Evolutionary conservation across 2,797 vertebrate species (phyloP), one percentile per base, ranked within the genome.

Genomic region (Catamblyrhynchus diadema): DNA sequence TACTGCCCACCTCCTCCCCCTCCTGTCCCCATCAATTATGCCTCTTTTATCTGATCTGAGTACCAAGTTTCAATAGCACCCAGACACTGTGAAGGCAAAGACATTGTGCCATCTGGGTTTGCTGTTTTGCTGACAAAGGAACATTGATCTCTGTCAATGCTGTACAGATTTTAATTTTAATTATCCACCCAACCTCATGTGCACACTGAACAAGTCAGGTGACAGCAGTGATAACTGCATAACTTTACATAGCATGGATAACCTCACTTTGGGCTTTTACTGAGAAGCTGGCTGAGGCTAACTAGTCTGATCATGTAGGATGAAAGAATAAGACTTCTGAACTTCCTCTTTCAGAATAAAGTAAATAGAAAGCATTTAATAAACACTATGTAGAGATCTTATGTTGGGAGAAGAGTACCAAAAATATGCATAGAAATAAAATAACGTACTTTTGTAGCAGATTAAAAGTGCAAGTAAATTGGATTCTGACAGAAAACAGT

Each of bases 71-170:
- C 86, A 90, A 35, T 90, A 0, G 0, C 64, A 92, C 39, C 24
- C 78, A 93, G 88, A 86, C 83, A 90, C 70, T 73, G 59, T 48
- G 47, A 95, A 93, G 44, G 54, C 54, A 96, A 92, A 94, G 92
- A 75, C 67, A 41, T 41, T 59, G 83, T 88, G 60, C 78, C 91
- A 94, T 93, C 78, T 93, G 95, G 77, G 59, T 92, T 86, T 88
- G 82, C 75, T 90, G 82, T 53, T 93, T 86, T 83, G 32, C 51
- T 77, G 62, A 86, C 77, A 81, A 88, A 72, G 88, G 74, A 94
- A 62, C 83, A 73, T 35, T 79, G 83, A 90, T 93, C 83, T 92
- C n/a, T 86, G 66, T 70, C 70, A 79, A 51, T 41, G 35, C 25
- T 47, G 28, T 59, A 69, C 82, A 86, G 91, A 96, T 93, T 96